phyloP scores from a whole-genome alignment of 2,888 invertebrate genomes.

The Athetis lepigone region DNA sequence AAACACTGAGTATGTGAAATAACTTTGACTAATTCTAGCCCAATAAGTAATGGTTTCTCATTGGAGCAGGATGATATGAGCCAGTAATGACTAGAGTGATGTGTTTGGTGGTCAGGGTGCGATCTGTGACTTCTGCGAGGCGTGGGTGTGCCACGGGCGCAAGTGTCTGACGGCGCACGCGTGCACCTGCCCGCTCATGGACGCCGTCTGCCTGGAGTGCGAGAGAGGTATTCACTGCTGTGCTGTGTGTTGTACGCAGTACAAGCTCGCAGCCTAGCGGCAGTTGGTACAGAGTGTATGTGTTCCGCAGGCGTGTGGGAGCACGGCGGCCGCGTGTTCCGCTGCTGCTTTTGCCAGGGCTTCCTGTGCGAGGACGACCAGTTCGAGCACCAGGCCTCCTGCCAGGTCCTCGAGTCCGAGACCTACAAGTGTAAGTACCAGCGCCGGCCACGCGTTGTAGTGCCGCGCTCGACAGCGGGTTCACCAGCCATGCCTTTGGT shows the following conservation, averaged over 20 bases:
- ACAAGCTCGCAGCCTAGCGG: not conserved
- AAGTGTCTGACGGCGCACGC: conserved; percentile 97
- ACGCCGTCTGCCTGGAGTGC: conserved; percentile 97
- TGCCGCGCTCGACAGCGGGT: too few species aligned
- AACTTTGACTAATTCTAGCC: too few species aligned
- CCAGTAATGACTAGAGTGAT: not conserved
- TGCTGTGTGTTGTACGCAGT: too few species aligned
- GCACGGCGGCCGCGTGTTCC: conserved; percentile 97
- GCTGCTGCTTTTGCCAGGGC: conserved; percentile 97
- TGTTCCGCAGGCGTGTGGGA: conserved; percentile 94
- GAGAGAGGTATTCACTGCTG: conserved; percentile 92
- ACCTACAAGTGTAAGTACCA: conserved; percentile 95
- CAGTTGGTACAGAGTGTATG: not conserved
- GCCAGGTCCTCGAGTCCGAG: conserved; percentile 98
- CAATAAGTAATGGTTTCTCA: too few species aligned
- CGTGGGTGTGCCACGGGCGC: conserved; percentile 98
- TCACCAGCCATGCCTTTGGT: too few species aligned
- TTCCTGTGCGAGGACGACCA: conserved; percentile 98
- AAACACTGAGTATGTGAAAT: too few species aligned
- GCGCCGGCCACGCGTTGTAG: too few species aligned
- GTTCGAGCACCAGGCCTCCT: conserved; percentile 99
- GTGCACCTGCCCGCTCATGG: conserved; percentile 96
- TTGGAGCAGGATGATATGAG: not conserved
- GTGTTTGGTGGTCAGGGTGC: conserved; percentile 93
- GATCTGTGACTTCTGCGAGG: conserved; percentile 99